phyloP scores from a whole-genome alignment of 1,140 invertebrate species.

The Parapsyche elsis region DNA sequence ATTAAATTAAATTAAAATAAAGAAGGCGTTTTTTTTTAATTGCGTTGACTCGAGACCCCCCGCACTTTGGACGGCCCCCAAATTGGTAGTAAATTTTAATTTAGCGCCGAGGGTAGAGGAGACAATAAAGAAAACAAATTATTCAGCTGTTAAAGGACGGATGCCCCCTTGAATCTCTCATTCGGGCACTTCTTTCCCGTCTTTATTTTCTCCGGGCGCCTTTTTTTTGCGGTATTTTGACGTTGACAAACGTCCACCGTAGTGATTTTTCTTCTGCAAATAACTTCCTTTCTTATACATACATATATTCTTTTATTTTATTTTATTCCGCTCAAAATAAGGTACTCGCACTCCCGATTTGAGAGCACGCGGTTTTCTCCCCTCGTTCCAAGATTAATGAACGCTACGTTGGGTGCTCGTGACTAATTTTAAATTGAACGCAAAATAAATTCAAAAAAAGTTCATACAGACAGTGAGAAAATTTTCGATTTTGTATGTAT shows the following conservation, averaged over 20 bases:
- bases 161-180: conserved; percentile 42
- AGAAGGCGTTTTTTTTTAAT: conserved; percentile 25
- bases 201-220: conserved; percentile 33
- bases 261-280: conserved; percentile 39
- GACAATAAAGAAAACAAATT: conserved; percentile 45
- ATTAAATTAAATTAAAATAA: background rate
- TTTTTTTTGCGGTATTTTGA: conserved; percentile 35
- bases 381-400: too few species aligned
- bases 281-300: conserved; percentile 27
- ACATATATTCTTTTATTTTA: conserved; percentile 5
- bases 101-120: conserved; percentile 37
- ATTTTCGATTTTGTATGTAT: background rate
- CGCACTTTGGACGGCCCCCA: conserved; percentile 34
- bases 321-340: background rate
- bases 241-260: conserved; percentile 40
- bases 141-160: conserved; percentile 43
- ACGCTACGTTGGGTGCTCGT: background rate
- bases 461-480: background rate
- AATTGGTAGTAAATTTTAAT: conserved; percentile 45
- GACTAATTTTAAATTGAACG: background rate
- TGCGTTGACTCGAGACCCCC: conserved; percentile 29
- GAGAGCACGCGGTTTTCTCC: background rate
- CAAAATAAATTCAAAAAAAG: background rate
- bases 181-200: conserved; percentile 39
- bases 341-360: background rate